Conservation (phyloP, 2,113 vertebrate genomes). For the Datnioides undecimradiatus region DNA sequence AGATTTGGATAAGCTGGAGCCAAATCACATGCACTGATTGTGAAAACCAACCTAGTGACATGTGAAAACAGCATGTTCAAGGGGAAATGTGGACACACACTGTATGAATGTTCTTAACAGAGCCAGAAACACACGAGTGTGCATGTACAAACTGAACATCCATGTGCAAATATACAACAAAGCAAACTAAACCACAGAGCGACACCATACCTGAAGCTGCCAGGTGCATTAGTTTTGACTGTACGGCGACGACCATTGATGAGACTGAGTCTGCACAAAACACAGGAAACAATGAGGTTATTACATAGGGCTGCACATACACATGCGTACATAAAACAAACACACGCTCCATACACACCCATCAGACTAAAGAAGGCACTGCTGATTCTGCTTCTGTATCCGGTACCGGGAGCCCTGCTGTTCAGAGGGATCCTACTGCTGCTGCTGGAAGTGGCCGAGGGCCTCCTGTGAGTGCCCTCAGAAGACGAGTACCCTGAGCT, state of each 20-base stretch:
- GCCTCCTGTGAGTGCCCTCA: slow-evolving; percentile 59
- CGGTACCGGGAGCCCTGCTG: neutral
- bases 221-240: slow-evolving; percentile 26
- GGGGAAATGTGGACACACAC: neutral
- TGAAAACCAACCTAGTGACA: slow-evolving; percentile 4
- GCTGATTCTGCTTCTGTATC: slow-evolving; percentile 34
- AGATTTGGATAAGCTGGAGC: slow-evolving; percentile 28
- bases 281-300: neutral
- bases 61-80: neutral
- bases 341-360: slow-evolving; percentile 34
- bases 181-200: neutral
- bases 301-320: neutral
- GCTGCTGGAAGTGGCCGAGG: neutral
- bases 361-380: slow-evolving; percentile 29
- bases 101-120: slow-evolving; percentile 4
- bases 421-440: neutral
- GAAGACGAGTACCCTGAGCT: slow-evolving; percentile 83
- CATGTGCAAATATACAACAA: neutral
- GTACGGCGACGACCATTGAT: neutral
- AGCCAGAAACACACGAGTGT: neutral
- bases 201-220: slow-evolving; percentile 41
- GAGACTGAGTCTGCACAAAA: slow-evolving; percentile 37
- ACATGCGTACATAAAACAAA: neutral
- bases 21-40: slow-evolving; percentile 33
- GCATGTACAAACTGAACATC: neutral